A percentile compares a stretch with the other conserved stretches of the same genome.
phyloP scores from a whole-genome alignment of 2,797 vertebrate species.

The Leuciscus waleckii region DNA sequence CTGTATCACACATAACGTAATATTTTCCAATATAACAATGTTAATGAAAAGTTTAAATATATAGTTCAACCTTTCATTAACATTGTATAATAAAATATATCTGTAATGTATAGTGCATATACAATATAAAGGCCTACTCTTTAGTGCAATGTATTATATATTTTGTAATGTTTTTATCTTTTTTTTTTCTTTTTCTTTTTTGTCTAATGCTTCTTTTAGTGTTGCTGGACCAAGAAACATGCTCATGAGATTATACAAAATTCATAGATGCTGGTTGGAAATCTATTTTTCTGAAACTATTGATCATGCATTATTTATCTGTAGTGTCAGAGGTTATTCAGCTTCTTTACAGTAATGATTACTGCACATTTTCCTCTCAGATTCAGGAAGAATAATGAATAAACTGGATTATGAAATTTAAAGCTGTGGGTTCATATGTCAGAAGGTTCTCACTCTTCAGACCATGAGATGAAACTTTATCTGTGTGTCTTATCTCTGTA shows the following conservation, averaged over 20 bases:
- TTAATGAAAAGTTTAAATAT: not conserved
- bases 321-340: not conserved
- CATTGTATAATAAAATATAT: not conserved
- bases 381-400: not conserved
- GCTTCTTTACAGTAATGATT: not conserved
- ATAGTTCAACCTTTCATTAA: too few species aligned
- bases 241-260: not conserved
- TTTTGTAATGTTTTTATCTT: not conserved
- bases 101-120: not conserved
- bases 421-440: not conserved
- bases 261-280: not conserved
- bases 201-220: not conserved
- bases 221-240: not conserved
- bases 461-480: not conserved
- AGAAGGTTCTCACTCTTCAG: not conserved
- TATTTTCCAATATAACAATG: not conserved
- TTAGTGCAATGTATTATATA: not conserved
- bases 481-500: not conserved
- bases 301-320: conserved; percentile 17
- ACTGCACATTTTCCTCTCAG: not conserved
- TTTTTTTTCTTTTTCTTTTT: too few species aligned
- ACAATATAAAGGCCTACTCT: not conserved
- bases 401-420: not conserved
- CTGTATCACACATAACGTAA: not conserved
- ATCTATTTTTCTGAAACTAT: conserved; percentile 17